Base-by-base conservation (phyloP, 2,888 invertebrate genomes). In the Hypena proboscidalis region DNA sequence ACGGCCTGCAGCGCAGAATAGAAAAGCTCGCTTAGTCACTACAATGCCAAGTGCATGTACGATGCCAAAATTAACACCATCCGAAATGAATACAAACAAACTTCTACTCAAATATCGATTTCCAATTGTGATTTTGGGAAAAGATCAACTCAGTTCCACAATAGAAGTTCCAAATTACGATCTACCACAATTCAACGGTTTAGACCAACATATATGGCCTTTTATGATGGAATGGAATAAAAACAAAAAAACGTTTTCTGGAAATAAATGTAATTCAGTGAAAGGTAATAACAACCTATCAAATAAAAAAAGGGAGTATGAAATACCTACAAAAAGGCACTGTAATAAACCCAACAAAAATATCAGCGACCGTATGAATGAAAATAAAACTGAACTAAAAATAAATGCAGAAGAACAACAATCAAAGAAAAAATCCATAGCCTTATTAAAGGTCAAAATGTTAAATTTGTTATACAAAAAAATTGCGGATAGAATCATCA, bases 161-260 rank as follows among this genome's bases (percentile, higher is more conserved):
- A 37, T 79, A 11, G 47, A 71, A 56, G 65, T 84, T 15, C 27
- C 39, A 17, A 55, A 76, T 42, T 58, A 64, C 49, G 77, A 79
- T 17, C 53, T 70, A 19, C 69, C 75, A 1, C 86, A 90, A 46
- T 86, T 86, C 43, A 30, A 66, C 30, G 85, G 83, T 1, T 65
- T 86, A 54, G 70, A 82, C 30, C 53, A 80, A 44, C 74, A 79
- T 9, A 73, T 85, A 35, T 88, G 88, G 88, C 89, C 87, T 10
- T 89, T 79, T 61, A 89, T 89, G 89, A 23, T 58, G 9, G 65
- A 72, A 11, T 88, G 89, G 88, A 48, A 46, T 40, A 43, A 45
- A 27, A 29, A 45, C 23, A 32, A 27, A 21, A 19, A 10, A 11
- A 32, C 21, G n/a, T 6, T 17, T 4, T 4, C n/a, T n/a, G n/a